Percentiles rank a stretch among this genome's conserved stretches.
Conservation (phyloP, 1,140 invertebrate genomes). For the Zaprionus davidi region DNA sequence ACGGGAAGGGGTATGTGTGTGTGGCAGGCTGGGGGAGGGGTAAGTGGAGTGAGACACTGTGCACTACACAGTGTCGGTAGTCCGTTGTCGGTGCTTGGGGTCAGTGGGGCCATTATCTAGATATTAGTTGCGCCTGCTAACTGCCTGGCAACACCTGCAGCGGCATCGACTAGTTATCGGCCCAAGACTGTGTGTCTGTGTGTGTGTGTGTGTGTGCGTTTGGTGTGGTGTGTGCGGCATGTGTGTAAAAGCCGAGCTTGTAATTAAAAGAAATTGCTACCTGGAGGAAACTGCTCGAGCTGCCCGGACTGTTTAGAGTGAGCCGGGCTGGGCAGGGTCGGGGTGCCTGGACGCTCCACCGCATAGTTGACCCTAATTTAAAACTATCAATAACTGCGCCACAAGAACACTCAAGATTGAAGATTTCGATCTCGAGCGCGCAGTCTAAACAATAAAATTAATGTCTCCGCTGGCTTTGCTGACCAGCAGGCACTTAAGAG, state of each 20-base stretch:
- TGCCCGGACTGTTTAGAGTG: slow-evolving; percentile 19
- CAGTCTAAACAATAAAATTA: slow-evolving; percentile 80
- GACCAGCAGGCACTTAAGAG: slow-evolving; percentile 72
- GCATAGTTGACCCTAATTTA: slow-evolving; percentile 77
- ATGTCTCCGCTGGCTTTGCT: slow-evolving; percentile 62
- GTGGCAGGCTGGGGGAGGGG: background rate
- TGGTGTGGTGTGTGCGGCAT: slow-evolving; percentile 1
- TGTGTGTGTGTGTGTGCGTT: background rate
- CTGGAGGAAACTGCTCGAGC: slow-evolving; percentile 28
- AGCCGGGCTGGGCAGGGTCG: no score
- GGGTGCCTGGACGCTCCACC: slow-evolving; percentile 37
- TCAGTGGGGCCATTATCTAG: slow-evolving; percentile 46
- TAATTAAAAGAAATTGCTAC: slow-evolving; percentile 76
- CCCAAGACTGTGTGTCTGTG: background rate
- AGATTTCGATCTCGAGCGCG: slow-evolving; percentile 73
- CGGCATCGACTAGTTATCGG: slow-evolving; percentile 44
- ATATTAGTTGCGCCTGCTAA: slow-evolving; percentile 69
- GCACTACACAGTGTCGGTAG: slow-evolving; percentile 1
- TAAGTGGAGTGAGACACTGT: background rate
- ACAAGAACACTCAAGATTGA: slow-evolving; percentile 38
- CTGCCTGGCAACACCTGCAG: slow-evolving; percentile 72
- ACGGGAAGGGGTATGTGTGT: background rate
- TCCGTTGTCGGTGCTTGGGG: slow-evolving; percentile 16
- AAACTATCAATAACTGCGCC: slow-evolving; percentile 73
- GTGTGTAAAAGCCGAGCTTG: slow-evolving; percentile 40